Evolutionary conservation across 2,888 invertebrate genomes (phyloP).

Genomic region (Nebria brevicollis): DNA sequence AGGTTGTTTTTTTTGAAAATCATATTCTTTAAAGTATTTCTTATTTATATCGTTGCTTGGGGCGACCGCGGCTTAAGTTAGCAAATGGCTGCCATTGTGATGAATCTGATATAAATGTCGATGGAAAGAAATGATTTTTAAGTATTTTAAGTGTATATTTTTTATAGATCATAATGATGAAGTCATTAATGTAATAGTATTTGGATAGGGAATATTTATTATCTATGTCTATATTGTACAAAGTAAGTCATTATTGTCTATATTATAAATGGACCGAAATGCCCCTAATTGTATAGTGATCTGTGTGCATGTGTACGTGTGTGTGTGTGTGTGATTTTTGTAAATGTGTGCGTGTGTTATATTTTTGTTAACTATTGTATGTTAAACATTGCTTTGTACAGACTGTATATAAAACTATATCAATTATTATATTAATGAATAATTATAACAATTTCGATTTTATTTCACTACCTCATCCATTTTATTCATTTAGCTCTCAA

Average conservation of each 20-base stretch:
- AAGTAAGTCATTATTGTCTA: slow-evolving; percentile 47
- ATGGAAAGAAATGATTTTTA: slow-evolving; percentile 2
- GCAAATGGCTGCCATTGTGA: slow-evolving; percentile 38
- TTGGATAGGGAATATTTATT: slow-evolving; percentile 63
- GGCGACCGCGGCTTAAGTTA: slow-evolving; percentile 30
- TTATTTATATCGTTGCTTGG: slow-evolving; percentile 42
- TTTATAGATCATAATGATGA: slow-evolving; percentile 12
- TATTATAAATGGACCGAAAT: slow-evolving; percentile 32
- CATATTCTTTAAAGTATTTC: slow-evolving; percentile 25
- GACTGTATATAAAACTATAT: slow-evolving; percentile 57
- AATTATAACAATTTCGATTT: slow-evolving; percentile 41
- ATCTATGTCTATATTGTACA: slow-evolving; percentile 54
- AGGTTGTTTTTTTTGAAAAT: slow-evolving; percentile 42
- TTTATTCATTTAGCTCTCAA: background rate
- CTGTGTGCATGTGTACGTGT: slow-evolving; percentile 33
- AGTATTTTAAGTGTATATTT: slow-evolving; percentile 13
- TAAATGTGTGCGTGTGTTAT: slow-evolving; percentile 50
- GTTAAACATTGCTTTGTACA: slow-evolving; percentile 58
- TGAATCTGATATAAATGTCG: slow-evolving; percentile 50
- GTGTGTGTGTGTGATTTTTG: slow-evolving; percentile 25
- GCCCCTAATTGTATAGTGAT: slow-evolving; percentile 29
- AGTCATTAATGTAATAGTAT: slow-evolving; percentile 63
- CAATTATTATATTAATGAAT: slow-evolving; percentile 45
- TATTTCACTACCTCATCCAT: slow-evolving; percentile 46
- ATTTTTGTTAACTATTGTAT: slow-evolving; percentile 54